A percentile compares a stretch with the other conserved stretches of the same genome.
phyloP scores from a whole-genome alignment of 2,797 vertebrate genomes.

The Anas acuta region DNA sequence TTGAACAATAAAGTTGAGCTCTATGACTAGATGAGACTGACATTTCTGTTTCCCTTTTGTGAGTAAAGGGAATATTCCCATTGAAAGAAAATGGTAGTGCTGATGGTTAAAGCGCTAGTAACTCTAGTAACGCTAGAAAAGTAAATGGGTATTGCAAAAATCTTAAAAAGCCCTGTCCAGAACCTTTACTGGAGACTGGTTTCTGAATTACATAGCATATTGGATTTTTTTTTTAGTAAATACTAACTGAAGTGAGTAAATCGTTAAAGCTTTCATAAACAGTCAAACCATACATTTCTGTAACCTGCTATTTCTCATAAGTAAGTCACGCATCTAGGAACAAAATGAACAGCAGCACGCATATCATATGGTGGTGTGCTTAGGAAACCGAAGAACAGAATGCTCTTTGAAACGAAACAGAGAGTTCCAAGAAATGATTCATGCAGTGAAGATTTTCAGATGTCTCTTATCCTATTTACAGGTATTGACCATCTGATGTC shows the following conservation, averaged over 20 bases:
- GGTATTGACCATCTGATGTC: background rate
- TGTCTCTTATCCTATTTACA: background rate
- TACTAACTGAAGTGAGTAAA: background rate
- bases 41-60: background rate
- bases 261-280: background rate
- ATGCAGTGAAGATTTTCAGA: background rate
- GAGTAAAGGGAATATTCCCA: background rate
- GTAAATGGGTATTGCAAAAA: background rate
- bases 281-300: background rate
- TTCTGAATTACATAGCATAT: background rate
- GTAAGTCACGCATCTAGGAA: background rate
- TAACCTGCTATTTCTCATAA: background rate
- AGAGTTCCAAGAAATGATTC: background rate
- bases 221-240: background rate
- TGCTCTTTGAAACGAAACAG: background rate
- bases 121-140: background rate
- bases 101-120: background rate
- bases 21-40: background rate
- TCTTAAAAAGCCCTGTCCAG: background rate
- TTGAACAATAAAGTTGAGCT: background rate
- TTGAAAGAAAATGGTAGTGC: background rate
- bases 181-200: background rate
- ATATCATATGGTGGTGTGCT: background rate
- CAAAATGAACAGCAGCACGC: background rate
- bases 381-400: background rate